Evolutionary conservation across 2,888 invertebrate species (phyloP).

Genomic region (Phaonia tiefii): DNA sequence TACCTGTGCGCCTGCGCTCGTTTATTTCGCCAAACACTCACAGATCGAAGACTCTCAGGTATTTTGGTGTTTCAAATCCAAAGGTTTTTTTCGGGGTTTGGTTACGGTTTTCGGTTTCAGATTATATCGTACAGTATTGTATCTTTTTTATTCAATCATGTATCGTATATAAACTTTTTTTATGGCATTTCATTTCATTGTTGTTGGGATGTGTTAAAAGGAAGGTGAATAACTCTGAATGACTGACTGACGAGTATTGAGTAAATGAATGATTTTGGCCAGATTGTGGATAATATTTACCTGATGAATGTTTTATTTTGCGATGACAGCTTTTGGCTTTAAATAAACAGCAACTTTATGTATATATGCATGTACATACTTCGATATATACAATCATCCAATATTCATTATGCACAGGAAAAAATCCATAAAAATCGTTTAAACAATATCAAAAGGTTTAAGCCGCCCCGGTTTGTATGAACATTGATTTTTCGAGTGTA

Average conservation of each 20-base stretch:
- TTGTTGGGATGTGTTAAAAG: constrained; percentile 44
- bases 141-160: constrained; percentile 60
- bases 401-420: constrained; percentile 9
- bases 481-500: too few species aligned
- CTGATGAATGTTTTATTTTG: constrained; percentile 49
- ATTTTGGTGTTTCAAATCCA: constrained; percentile 45
- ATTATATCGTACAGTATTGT: constrained; percentile 23
- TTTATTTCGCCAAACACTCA: not conserved
- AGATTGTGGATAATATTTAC: constrained; percentile 26
- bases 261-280: not conserved
- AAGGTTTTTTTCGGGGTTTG: constrained; percentile 49
- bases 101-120: constrained; percentile 19
- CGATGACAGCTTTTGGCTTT: constrained; percentile 31
- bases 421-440: constrained; percentile 41
- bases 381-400: not conserved
- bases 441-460: constrained; percentile 50
- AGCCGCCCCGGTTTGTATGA: constrained; percentile 30
- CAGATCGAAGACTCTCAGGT: constrained; percentile 14
- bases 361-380: not conserved
- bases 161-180: constrained; percentile 54
- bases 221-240: constrained; percentile 54
- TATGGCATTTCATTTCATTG: constrained; percentile 63
- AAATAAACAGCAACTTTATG: not conserved
- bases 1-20: constrained; percentile 24
- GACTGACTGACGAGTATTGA: not conserved